Percentiles rank a stretch among this genome's conserved stretches.
Conservation (phyloP, 1,140 invertebrate species). For the Trichomalopsis sarcophagae region DNA sequence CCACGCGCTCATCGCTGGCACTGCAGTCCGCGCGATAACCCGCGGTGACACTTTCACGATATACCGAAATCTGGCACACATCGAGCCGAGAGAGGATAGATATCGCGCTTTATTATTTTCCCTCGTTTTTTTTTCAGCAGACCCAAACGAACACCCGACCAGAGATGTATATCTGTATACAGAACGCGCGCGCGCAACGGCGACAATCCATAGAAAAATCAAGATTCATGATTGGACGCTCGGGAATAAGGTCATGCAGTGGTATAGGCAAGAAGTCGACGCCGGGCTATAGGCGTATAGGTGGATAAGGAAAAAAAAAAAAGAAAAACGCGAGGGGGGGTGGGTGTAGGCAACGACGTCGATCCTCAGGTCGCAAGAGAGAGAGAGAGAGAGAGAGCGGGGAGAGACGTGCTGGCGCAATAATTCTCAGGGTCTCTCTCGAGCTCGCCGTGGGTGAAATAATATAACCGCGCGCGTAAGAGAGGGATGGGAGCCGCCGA, state of each 20-base stretch:
- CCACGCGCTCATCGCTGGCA: too few species aligned
- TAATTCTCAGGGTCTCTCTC: constrained; percentile 36
- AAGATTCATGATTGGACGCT: constrained; percentile 17
- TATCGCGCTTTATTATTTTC: not conserved
- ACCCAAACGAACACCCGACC: not conserved
- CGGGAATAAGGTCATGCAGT: constrained; percentile 37
- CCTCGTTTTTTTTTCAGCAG: not conserved
- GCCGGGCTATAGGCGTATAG: not conserved
- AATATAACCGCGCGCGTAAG: not conserved
- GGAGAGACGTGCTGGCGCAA: constrained; percentile 36
- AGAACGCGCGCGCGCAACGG: not conserved
- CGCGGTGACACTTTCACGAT: too few species aligned
- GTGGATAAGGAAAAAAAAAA: not conserved
- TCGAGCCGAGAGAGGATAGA: too few species aligned
- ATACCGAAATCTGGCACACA: too few species aligned
- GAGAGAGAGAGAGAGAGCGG: not conserved
- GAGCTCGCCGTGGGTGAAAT: not conserved
- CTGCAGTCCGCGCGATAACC: too few species aligned
- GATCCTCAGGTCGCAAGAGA: not conserved
- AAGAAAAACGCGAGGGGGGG: not conserved
- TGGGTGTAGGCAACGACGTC: not conserved
- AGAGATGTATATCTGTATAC: constrained; percentile 1
- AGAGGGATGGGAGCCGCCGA: not conserved
- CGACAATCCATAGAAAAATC: constrained; percentile 9
- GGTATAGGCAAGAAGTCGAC: not conserved